Base-by-base conservation (phyloP, 2,888 invertebrate genomes). In the Autographa pulchrina region DNA sequence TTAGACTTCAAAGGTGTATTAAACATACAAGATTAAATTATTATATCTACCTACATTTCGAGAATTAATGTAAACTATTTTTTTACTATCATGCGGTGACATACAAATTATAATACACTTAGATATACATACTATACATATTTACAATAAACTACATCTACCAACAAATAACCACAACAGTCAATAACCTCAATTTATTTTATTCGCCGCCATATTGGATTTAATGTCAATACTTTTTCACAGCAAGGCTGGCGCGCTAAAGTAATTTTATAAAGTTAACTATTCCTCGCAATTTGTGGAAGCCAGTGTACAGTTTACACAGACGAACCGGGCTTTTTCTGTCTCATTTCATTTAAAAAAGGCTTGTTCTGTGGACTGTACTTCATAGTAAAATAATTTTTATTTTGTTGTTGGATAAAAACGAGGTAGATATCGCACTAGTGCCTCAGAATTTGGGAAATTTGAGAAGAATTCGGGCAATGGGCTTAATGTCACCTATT, bases 301-400 rank as follows among this genome's bases (percentile, higher is more conserved):
- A 62, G 75, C 77, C 48, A 63, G 81, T 70, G 79, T 77, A 77
- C 78, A 83, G 60, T 66, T 65, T 70, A 77, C 70, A 68, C 78
- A 75, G 68, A 65, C n/a, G n/a, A n/a, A n/a, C 68, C 62, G 31
- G 77, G 71, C 77, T 86, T 80, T 79, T 73, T 81, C 83, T 80
- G 77, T 78, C 82, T 82, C 80, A 79, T 86, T 86, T 84, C 86
- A 85, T 88, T 86, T 81, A 71, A 74, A 74, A 74, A 71, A 69
- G 77, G 72, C 76, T 70, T 72, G 76, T 71, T 65, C 68, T 68
- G 70, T 70, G 70, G 54, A 11, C 11, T 3, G 20, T 58, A 61
- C 60, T 63, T 65, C 59, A 32, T 43, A 66, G 25, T 54, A 58
- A 65, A 66, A 70, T 67, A 64, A 63, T 70, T 68, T 59, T 52